These are phyloP conservation scores for Pyrocephalus nanus DNA, from an alignment of 2,797 vertebrate genomes.

Conservation along the genomic window DNA sequence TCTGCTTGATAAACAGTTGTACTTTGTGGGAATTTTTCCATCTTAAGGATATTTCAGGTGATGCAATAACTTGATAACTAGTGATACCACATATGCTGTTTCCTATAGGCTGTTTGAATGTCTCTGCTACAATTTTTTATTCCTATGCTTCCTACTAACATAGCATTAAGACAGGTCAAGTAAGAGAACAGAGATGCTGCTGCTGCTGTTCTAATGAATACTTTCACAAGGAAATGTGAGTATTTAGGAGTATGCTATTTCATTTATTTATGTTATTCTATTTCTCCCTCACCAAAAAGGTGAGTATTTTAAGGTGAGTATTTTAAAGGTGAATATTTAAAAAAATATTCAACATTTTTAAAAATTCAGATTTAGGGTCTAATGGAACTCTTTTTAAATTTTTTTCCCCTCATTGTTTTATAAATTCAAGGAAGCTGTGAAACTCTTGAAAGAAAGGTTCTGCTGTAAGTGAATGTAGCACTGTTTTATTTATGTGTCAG, in stretches of 20 bases:
- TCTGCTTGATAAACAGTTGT: not conserved
- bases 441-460: not conserved
- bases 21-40: not conserved
- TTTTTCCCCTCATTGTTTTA: fast-evolving
- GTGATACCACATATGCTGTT: not conserved
- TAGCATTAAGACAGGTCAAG: not conserved
- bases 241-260: not conserved
- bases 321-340: no score
- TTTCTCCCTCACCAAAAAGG: not conserved
- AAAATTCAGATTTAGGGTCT: not conserved
- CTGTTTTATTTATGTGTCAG: not conserved
- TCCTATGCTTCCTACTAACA: not conserved
- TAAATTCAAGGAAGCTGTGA: not conserved
- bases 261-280: not conserved
- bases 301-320: no score
- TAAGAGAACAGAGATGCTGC: not conserved
- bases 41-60: not conserved
- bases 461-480: not conserved
- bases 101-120: not conserved
- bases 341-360: not conserved
- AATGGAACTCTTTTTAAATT: not conserved
- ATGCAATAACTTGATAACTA: not conserved
- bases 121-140: not conserved
- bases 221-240: not conserved
- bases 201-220: not conserved